These are phyloP conservation scores for Hecatera dysodea DNA, from an alignment of 2,888 invertebrate species.

Conservation along the genomic window DNA sequence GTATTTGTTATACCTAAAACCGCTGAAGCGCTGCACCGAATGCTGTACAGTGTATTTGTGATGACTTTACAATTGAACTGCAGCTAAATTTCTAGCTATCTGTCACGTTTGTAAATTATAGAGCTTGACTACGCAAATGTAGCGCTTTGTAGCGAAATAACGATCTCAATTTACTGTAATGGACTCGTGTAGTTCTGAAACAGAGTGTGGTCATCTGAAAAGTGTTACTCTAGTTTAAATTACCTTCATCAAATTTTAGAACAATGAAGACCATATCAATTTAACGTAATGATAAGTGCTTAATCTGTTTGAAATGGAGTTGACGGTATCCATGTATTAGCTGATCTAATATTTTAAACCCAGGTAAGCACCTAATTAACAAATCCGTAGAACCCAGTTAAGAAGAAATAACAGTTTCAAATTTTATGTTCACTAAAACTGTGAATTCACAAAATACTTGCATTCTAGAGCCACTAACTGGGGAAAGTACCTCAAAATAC, in stretches of 20 bases:
- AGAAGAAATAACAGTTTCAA: conserved; percentile 36
- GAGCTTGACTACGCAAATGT: conserved; percentile 22
- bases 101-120: conserved; percentile 44
- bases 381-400: conserved; percentile 20
- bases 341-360: neutral
- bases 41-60: conserved; percentile 29
- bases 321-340: neutral
- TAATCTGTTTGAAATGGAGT: neutral
- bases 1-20: conserved; percentile 55
- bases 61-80: conserved; percentile 41
- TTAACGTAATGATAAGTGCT: neutral
- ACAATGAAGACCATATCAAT: neutral
- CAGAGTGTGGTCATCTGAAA: conserved; percentile 2
- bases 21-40: conserved; percentile 27
- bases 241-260: neutral
- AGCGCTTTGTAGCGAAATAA: conserved; percentile 43
- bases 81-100: conserved; percentile 29
- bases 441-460: conserved; percentile 33
- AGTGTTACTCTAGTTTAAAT: neutral
- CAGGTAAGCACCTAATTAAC: conserved; percentile 20
- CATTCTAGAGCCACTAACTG: conserved; percentile 44
- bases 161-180: conserved; percentile 14
- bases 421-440: conserved; percentile 36
- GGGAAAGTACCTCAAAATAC: conserved; percentile 44
- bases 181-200: conserved; percentile 26